Percentiles rank a stretch among this genome's conserved stretches.
These are phyloP conservation scores for Hymenopus coronatus DNA, from an alignment of 2,888 invertebrate genomes.

Conservation along the genomic window DNA sequence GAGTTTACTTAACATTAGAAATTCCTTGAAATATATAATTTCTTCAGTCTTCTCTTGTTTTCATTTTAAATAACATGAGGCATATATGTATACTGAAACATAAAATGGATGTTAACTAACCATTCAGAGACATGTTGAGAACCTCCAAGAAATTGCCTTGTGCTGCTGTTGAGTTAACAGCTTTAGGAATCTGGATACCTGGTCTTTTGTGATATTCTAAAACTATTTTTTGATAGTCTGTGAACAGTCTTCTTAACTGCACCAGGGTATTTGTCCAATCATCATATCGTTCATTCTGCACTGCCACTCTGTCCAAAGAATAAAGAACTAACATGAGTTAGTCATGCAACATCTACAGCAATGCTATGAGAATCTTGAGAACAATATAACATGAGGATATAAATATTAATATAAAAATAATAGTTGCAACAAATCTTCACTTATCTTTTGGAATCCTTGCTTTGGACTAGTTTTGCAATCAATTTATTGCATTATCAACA, in stretches of 20 bases:
- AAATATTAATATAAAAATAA: no score
- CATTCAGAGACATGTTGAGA: slow-evolving; percentile 96
- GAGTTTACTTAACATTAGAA: no score
- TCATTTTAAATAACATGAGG: no score
- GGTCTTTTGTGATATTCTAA: slow-evolving; percentile 81
- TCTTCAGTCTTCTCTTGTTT: no score
- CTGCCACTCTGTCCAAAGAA: slow-evolving; percentile 68
- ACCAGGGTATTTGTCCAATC: slow-evolving; percentile 94
- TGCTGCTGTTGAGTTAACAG: slow-evolving; percentile 84
- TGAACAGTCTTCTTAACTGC: slow-evolving; percentile 81
- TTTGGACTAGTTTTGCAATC: no score
- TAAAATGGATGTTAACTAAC: slow-evolving; percentile 47
- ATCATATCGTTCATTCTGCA: slow-evolving; percentile 97
- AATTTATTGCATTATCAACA: no score
- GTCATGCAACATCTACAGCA: background rate
- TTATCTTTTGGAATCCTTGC: no score
- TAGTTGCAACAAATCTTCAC: no score
- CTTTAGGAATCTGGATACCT: slow-evolving; percentile 69
- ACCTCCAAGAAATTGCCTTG: slow-evolving; percentile 99
- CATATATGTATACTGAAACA: no score
- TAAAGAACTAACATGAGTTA: slow-evolving; percentile 1
- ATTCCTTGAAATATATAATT: no score
- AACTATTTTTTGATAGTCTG: slow-evolving; percentile 84
- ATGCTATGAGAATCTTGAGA: background rate
- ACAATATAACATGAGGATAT: background rate